Evolutionary conservation across 2,113 vertebrate species (phyloP), one percentile per base, ranked within the genome.

Genomic region (Orcinus orca): DNA sequence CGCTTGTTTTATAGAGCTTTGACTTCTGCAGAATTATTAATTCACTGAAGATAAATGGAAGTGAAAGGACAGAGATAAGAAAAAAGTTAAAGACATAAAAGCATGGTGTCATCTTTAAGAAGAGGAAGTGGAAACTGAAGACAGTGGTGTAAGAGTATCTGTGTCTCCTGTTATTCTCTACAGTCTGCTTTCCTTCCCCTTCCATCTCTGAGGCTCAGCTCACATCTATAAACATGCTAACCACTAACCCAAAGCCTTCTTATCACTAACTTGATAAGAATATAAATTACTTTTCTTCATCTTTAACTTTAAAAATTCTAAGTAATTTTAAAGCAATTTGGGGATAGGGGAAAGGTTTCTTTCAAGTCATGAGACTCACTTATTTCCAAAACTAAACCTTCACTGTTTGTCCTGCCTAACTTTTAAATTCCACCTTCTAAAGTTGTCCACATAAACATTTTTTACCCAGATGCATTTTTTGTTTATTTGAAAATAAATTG

Each of bases 311-410:
- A 29, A 36, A 92, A 81, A 82, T 58, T 38, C 44, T 60, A 87
- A 60, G 10, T 74, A 38, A 94, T 94, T 89, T 81, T 89, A 82
- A 92, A 92, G 41, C 50, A 93, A 93, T 23, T 36, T 53, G 55
- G 20, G 79, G 8, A 6, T 12, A 80, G 77, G 8, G 67, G 8
- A 11, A 80, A 79, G 8, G 60, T 88, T 71, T 58, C 14, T 74
- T 70, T 47, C 29, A 94, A 74, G 85, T 93, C 58, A 65, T 21
- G 7, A 92, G 50, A 76, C 18, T 91, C 33, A 70, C 8, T 29
- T 58, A 53, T 65, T 62, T 84, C 20, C n/a, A 71, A 80, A 90
- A 50, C 17, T 74, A 76, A 97, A 50, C 23, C 71, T 60, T 60
- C 14, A 92, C 17, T 33, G 10, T 82, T 55, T 65, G 60, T 87